phyloP scores from a whole-genome alignment of 2,888 invertebrate species.

The Smittia aterrima region DNA sequence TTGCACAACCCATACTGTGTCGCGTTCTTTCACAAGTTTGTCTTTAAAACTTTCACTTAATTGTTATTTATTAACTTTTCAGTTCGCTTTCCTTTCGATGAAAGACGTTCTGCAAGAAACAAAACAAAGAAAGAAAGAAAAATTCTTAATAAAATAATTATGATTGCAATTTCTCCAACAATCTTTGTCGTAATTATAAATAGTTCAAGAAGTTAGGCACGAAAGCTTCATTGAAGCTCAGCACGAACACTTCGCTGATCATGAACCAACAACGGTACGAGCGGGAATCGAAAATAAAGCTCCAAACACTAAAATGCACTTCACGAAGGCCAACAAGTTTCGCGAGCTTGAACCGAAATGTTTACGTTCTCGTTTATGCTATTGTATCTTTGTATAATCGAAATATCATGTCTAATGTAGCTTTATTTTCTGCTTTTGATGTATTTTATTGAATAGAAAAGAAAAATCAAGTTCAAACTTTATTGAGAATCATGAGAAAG shows the following conservation, averaged over 20 bases:
- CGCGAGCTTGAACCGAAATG: background rate
- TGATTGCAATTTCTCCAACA: background rate
- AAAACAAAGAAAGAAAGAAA: too few species aligned
- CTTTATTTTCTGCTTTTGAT: too few species aligned
- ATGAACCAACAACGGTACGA: background rate
- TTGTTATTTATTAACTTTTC: background rate
- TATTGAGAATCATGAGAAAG: background rate
- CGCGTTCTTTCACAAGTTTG: background rate
- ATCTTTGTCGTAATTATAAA: background rate
- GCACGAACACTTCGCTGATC: background rate
- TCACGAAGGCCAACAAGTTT: background rate
- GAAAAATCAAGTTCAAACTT: conserved; percentile 1
- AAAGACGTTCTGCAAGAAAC: background rate
- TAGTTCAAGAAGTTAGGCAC: background rate
- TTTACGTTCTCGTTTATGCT: background rate
- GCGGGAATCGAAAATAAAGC: background rate
- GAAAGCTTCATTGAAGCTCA: background rate
- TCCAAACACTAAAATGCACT: background rate
- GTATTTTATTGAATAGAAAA: background rate
- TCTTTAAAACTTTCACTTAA: background rate
- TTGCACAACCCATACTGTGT: conserved; percentile 45
- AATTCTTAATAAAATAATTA: conserved; percentile 2
- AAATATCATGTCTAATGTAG: too few species aligned
- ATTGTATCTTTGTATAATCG: background rate
- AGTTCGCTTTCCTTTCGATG: background rate